Percentiles rank a stretch among this genome's conserved stretches.
Evolutionary conservation across 2,888 invertebrate genomes (phyloP).

Genomic region (Pollenia labialis): DNA sequence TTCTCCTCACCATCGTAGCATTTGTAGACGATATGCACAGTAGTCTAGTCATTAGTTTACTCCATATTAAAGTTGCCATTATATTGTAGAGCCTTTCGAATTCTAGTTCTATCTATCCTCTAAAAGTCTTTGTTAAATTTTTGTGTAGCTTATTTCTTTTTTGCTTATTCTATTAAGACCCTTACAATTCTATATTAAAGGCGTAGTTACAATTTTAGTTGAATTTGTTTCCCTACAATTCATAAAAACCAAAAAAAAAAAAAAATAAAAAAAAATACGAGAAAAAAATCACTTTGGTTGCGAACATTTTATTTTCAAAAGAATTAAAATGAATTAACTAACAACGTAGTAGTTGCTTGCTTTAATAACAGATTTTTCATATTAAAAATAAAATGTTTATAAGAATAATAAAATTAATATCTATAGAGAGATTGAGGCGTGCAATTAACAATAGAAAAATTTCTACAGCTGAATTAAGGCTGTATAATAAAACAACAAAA

Average conservation of each 20-base stretch:
- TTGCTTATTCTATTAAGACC: slow-evolving; percentile 1
- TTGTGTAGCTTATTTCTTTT: not conserved
- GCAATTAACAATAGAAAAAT: slow-evolving; percentile 59
- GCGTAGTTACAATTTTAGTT: slow-evolving; percentile 37
- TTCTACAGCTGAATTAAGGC: slow-evolving; percentile 53
- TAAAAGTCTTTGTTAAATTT: not conserved
- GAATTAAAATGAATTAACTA: slow-evolving; percentile 63
- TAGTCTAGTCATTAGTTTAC: too few species aligned
- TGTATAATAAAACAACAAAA: not conserved
- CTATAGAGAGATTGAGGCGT: slow-evolving; percentile 32
- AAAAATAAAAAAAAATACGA: too few species aligned
- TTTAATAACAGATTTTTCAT: slow-evolving; percentile 41
- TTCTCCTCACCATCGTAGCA: too few species aligned
- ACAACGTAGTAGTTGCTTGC: slow-evolving; percentile 49
- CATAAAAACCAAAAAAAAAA: slow-evolving; percentile 2
- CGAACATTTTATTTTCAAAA: slow-evolving; percentile 56
- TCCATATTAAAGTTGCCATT: too few species aligned
- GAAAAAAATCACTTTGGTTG: slow-evolving; percentile 30
- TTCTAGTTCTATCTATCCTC: not conserved
- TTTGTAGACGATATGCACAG: too few species aligned
- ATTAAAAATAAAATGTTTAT: slow-evolving; percentile 31
- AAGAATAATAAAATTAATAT: slow-evolving; percentile 32
- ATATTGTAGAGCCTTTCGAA: not conserved
- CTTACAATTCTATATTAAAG: slow-evolving; percentile 31
- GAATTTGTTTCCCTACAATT: not conserved